A percentile compares a stretch with the other conserved stretches of the same genome.
These are phyloP conservation scores for Mionectes macconnelli DNA, from an alignment of 2,113 vertebrate species.

Conservation along the genomic window DNA sequence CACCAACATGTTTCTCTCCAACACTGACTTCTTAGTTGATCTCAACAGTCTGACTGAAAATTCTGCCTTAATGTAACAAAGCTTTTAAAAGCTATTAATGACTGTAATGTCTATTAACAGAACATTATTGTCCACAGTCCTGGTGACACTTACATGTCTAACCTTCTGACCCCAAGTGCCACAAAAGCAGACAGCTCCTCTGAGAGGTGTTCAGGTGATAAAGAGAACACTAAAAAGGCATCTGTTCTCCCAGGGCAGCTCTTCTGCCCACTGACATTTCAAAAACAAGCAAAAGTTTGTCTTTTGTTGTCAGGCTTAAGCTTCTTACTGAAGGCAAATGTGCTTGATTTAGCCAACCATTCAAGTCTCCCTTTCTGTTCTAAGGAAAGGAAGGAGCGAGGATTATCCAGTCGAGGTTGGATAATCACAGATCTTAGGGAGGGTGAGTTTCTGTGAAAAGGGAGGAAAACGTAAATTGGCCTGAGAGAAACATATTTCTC, in stretches of 20 bases:
- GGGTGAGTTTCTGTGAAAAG: not conserved
- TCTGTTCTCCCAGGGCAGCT: conserved; percentile 25
- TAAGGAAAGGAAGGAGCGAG: not conserved
- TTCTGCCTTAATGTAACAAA: not conserved
- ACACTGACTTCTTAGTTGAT: not conserved
- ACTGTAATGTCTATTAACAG: not conserved
- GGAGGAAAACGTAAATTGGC: not conserved
- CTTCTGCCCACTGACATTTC: conserved; percentile 63
- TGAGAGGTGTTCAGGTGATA: not conserved
- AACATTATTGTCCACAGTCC: not conserved
- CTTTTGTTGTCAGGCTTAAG: conserved; percentile 48
- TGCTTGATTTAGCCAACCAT: not conserved
- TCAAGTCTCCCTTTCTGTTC: not conserved
- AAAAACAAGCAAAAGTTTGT: conserved; percentile 53
- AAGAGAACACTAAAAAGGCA: not conserved
- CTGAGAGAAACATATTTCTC: not conserved
- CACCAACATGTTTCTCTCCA: not conserved
- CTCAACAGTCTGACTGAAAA: not conserved
- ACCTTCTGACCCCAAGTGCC: not conserved
- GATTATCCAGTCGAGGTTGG: not conserved
- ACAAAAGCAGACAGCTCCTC: not conserved
- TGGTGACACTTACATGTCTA: not conserved
- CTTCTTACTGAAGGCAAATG: conserved; percentile 41
- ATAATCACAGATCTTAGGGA: not conserved
- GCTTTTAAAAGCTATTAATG: not conserved